A percentile compares a stretch with the other conserved stretches of the same genome.
Conservation (phyloP, 1,140 invertebrate genomes). For the Bombus sylvicola region DNA sequence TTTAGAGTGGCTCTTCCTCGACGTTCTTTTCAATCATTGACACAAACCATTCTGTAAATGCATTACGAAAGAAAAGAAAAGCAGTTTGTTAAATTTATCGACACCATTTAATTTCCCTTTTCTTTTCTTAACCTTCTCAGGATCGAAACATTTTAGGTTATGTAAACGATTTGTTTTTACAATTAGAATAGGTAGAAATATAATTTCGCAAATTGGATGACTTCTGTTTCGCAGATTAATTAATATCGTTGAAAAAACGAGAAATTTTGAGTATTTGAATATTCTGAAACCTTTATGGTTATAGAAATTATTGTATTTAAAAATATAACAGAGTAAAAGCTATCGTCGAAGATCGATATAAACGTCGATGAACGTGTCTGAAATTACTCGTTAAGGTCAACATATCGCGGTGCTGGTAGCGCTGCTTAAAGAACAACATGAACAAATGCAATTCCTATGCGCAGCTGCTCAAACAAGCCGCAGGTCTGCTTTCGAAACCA, state of each 20-base stretch:
- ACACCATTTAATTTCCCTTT: neutral
- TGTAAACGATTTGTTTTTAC: neutral
- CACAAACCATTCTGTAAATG: neutral
- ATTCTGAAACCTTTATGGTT: neutral
- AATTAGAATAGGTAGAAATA: neutral
- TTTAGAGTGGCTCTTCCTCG: neutral
- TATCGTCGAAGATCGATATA: neutral
- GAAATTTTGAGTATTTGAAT: neutral
- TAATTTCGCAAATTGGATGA: too few relatives aligned
- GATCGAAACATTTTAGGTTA: neutral
- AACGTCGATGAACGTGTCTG: neutral
- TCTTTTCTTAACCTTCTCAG: neutral
- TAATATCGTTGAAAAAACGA: neutral
- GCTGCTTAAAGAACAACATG: constrained; percentile 29
- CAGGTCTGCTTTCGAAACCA: neutral
- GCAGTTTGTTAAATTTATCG: neutral
- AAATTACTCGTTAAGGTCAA: constrained; percentile 2
- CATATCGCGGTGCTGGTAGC: neutral
- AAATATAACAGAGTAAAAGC: neutral
- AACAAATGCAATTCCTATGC: constrained; percentile 47
- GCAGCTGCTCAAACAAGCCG: constrained; percentile 61
- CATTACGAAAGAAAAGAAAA: neutral
- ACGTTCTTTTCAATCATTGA: constrained; percentile 11
- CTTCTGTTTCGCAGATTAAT: too few relatives aligned
- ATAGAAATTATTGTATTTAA: neutral